A percentile compares a stretch with the other conserved stretches of the same genome.
phyloP scores from a whole-genome alignment of 64 coral and sea anemone genomes.

The Platygyra sinensis region DNA sequence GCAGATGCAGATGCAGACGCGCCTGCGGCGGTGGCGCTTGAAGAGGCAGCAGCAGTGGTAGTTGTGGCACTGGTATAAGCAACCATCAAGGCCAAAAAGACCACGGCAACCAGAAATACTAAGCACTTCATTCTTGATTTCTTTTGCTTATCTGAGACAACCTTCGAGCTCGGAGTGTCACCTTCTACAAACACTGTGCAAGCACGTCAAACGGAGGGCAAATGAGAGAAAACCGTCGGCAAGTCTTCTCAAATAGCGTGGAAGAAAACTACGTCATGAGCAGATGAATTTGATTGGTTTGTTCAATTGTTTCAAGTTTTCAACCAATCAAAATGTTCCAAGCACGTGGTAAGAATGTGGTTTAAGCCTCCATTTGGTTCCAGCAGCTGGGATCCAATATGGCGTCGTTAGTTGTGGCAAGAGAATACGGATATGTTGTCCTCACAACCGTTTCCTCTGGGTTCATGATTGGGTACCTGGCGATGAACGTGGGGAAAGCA shows the following conservation, averaged over 20 bases:
- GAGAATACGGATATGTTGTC: slow-evolving; percentile 92
- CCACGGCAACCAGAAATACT: not conserved
- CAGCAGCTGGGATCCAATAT: slow-evolving; percentile 44
- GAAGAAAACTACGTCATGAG: not conserved
- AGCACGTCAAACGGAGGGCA: not conserved
- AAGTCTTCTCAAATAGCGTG: slow-evolving; percentile 34
- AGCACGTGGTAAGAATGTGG: slow-evolving; percentile 34
- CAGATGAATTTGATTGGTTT: slow-evolving; percentile 54
- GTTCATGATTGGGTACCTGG: slow-evolving; percentile 81
- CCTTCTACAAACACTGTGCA: not conserved
- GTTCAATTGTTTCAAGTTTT: not conserved
- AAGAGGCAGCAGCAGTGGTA: not conserved
- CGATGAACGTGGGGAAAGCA: slow-evolving; percentile 77
- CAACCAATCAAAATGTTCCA: slow-evolving; percentile 40
- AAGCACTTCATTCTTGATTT: slow-evolving; percentile 29
- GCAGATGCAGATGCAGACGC: too few species aligned
- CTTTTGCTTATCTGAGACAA: not conserved
- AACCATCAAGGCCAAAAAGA: slow-evolving; percentile 13
- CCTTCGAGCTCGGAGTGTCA: not conserved
- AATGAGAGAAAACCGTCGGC: slow-evolving; percentile 21
- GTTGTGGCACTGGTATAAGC: not conserved
- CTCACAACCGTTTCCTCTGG: slow-evolving; percentile 86
- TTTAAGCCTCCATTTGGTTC: too few species aligned
- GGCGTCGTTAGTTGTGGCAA: slow-evolving; percentile 55
- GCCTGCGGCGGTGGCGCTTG: too few species aligned